Percentiles rank a stretch among this genome's conserved stretches.
These are phyloP conservation scores for Ischnura elegans DNA, from an alignment of 2,888 invertebrate species.

Conservation along the genomic window DNA sequence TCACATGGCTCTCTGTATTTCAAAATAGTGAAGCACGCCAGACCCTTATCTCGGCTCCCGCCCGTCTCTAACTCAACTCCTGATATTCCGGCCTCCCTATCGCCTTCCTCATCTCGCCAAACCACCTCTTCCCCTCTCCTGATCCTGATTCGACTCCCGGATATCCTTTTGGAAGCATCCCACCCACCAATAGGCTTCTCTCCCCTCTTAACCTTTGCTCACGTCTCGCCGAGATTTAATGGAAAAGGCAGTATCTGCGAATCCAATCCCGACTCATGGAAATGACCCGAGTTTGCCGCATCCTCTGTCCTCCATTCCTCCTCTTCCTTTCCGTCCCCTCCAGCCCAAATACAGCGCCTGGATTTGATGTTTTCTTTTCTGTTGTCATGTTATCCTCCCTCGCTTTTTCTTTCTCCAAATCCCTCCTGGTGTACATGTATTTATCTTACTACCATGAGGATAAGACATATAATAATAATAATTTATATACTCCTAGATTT, in stretches of 20 bases:
- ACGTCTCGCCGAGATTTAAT: background rate
- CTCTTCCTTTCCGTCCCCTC: background rate
- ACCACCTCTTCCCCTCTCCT: background rate
- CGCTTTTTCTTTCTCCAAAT: too few relatives aligned
- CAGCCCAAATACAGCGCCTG: background rate
- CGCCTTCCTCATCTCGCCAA: background rate
- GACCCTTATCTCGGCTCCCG: background rate
- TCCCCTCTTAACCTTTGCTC: background rate
- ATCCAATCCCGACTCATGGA: conserved; percentile 35
- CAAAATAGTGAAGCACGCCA: background rate
- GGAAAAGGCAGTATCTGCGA: background rate
- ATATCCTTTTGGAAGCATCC: background rate
- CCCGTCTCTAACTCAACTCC: background rate
- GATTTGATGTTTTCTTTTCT: background rate
- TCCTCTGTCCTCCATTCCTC: background rate
- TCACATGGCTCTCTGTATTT: background rate
- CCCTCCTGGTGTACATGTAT: too few relatives aligned
- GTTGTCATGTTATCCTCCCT: too few relatives aligned
- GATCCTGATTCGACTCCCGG: background rate
- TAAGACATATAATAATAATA: too few relatives aligned
- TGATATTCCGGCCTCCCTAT: background rate
- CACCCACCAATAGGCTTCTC: too few relatives aligned
- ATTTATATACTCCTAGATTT: too few relatives aligned
- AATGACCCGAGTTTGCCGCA: background rate
- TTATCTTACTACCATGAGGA: too few relatives aligned